phyloP scores from a whole-genome alignment of 1,140 invertebrate genomes.

The Psix sp. region DNA sequence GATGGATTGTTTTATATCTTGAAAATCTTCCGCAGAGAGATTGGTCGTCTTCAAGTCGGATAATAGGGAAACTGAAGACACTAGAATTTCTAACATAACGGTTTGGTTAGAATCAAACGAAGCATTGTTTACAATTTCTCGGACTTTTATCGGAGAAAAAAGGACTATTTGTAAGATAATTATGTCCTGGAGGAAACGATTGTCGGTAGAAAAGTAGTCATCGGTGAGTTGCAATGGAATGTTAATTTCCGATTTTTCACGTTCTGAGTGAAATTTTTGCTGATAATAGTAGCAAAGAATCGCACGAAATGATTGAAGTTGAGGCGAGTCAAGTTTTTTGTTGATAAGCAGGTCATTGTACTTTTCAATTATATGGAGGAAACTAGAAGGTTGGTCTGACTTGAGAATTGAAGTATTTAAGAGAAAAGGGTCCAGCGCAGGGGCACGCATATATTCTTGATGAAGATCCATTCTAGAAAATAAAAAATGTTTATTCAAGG shows the following conservation, averaged over 20 bases:
- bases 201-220: not conserved
- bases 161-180: slow-evolving; percentile 17
- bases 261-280: not conserved
- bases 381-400: not conserved
- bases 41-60: not conserved
- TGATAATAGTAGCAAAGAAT: not conserved
- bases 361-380: not conserved
- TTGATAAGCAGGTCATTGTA: not conserved
- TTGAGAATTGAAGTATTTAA: not conserved
- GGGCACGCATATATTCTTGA: not conserved
- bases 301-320: not conserved
- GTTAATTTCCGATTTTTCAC: not conserved
- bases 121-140: not conserved
- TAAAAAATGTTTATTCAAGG: too few relatives aligned
- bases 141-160: not conserved
- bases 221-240: not conserved
- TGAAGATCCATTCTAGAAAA: not conserved
- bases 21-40: not conserved
- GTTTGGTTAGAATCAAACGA: not conserved
- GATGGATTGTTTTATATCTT: too few relatives aligned
- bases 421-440: not conserved
- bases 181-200: slow-evolving; percentile 6
- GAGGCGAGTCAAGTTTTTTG: not conserved
- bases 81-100: not conserved
- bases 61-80: not conserved